phyloP scores from a whole-genome alignment of 1,140 invertebrate genomes.

The Eumeta japonica region DNA sequence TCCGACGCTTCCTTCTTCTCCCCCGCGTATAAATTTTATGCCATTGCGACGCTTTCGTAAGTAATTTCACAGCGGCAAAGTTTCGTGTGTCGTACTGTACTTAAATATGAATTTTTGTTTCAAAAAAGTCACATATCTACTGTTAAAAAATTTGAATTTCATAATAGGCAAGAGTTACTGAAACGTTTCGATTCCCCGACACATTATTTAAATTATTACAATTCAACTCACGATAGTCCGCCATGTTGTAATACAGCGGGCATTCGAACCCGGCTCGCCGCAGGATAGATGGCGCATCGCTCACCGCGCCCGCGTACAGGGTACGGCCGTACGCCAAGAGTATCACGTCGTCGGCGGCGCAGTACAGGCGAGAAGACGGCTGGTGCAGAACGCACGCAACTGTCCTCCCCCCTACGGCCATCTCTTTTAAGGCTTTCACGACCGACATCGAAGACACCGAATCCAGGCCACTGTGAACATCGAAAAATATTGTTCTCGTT shows the following conservation, averaged over 20 bases:
- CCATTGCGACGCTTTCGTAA: no score
- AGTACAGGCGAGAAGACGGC: conserved; percentile 81
- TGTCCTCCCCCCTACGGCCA: conserved; percentile 73
- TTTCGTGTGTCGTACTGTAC: no score
- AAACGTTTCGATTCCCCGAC: neutral
- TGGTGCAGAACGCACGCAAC: conserved; percentile 88
- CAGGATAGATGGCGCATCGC: conserved; percentile 55
- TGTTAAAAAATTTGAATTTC: neutral
- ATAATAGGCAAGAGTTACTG: neutral
- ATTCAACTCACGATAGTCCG: conserved; percentile 63
- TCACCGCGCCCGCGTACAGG: conserved; percentile 61
- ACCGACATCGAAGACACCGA: conserved; percentile 72
- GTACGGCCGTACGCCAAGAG: conserved; percentile 61
- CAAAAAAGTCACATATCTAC: neutral
- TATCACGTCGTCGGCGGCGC: conserved; percentile 65
- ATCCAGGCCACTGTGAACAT: conserved; percentile 71
- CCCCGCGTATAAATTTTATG: no score
- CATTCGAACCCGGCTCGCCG: conserved; percentile 57
- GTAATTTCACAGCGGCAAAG: no score
- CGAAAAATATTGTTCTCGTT: conserved; percentile 8
- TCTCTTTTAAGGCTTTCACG: conserved; percentile 63
- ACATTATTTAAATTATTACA: neutral
- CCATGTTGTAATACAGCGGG: conserved; percentile 68
- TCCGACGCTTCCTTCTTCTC: no score
- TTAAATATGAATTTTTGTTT: neutral